A percentile compares a stretch with the other conserved stretches of the same genome.
Conservation (phyloP, 2,797 vertebrate genomes). For the Mionectes olivaceus region DNA sequence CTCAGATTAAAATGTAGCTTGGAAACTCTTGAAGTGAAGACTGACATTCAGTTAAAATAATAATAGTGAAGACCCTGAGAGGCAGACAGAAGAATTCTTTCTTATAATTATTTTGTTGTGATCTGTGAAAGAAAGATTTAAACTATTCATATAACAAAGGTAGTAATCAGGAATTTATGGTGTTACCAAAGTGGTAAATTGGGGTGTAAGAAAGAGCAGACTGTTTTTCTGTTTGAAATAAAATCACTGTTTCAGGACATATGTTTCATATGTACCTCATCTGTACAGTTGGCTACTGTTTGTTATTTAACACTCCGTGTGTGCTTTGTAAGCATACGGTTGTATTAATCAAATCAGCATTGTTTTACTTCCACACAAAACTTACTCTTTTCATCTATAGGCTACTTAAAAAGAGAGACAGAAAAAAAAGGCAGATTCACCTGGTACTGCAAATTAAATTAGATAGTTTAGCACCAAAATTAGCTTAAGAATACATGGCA, state of each 20-base stretch:
- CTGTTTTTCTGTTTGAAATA: slow-evolving; percentile 67
- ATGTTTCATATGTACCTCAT: slow-evolving; percentile 58
- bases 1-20: background rate
- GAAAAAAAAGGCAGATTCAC: background rate
- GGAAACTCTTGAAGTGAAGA: background rate
- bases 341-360: slow-evolving; percentile 53
- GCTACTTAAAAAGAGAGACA: background rate
- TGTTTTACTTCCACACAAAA: slow-evolving; percentile 11
- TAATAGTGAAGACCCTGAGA: background rate
- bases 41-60: background rate
- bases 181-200: slow-evolving; percentile 69
- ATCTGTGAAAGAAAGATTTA: background rate
- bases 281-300: slow-evolving; percentile 64
- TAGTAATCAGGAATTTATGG: slow-evolving; percentile 56
- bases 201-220: slow-evolving; percentile 45
- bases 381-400: background rate
- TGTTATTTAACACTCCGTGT: slow-evolving; percentile 60
- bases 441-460: background rate
- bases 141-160: slow-evolving; percentile 37
- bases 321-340: slow-evolving; percentile 45
- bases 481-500: background rate
- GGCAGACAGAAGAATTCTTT: background rate
- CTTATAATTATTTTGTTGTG: slow-evolving; percentile 29
- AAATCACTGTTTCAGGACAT: slow-evolving; percentile 72
- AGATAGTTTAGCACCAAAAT: background rate